Conservation (phyloP, 2,797 vertebrate species). For the Sandelia bainsii region DNA sequence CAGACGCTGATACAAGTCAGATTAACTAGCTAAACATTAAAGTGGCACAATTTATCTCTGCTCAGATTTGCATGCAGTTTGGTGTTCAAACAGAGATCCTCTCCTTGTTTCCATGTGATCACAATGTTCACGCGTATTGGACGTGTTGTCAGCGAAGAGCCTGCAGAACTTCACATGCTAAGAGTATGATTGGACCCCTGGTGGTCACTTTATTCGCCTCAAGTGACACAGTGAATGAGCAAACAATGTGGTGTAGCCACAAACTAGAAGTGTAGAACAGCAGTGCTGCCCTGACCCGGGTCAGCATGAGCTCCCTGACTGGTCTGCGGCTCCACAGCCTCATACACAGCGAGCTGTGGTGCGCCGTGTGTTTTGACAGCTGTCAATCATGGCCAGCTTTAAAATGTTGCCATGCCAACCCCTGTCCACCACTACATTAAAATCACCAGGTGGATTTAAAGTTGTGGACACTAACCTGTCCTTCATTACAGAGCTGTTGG, state of each 20-base stretch:
- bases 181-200: not conserved
- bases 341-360: too few relatives aligned
- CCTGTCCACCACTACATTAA: too few relatives aligned
- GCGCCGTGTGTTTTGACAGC: too few relatives aligned
- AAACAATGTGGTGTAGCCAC: not conserved
- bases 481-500: not conserved
- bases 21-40: slow-evolving; percentile 25
- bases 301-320: too few relatives aligned
- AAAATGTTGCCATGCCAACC: too few relatives aligned
- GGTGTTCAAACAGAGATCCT: not conserved
- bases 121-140: not conserved
- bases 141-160: not conserved
- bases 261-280: too few relatives aligned
- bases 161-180: not conserved
- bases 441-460: too few relatives aligned
- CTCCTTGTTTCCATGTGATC: not conserved
- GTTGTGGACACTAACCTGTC: too few relatives aligned
- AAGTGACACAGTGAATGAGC: not conserved
- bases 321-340: too few relatives aligned
- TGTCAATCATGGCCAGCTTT: too few relatives aligned
- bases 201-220: not conserved
- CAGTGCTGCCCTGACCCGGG: not conserved
- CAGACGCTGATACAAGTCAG: not conserved
- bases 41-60: slow-evolving; percentile 1
- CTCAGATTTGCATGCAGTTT: slow-evolving; percentile 39